Conservation (phyloP, 2,113 vertebrate species). For the Oriolus oriolus region DNA sequence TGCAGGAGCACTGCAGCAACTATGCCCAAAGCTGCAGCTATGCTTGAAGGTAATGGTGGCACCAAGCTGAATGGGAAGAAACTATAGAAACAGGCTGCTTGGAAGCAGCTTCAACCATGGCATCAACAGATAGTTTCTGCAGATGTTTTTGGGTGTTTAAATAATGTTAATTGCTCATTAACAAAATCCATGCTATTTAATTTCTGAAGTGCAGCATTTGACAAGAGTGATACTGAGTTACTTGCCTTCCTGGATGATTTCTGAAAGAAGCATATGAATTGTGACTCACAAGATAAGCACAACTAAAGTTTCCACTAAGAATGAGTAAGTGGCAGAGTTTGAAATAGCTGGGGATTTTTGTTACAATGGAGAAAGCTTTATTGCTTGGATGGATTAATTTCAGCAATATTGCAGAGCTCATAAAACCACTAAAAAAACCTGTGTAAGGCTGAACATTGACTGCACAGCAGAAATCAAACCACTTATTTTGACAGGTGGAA, state of each 20-base stretch:
- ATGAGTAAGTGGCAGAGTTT: background rate
- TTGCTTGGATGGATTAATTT: background rate
- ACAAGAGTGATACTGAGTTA: background rate
- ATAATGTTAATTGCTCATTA: background rate
- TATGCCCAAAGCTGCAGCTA: background rate
- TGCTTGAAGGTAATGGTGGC: background rate
- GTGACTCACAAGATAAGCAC: background rate
- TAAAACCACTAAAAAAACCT: background rate
- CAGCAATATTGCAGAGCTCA: background rate
- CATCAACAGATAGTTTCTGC: background rate
- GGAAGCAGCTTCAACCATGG: background rate
- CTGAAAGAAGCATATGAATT: background rate
- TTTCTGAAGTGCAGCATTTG: background rate
- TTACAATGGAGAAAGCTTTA: background rate
- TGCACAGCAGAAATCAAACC: background rate
- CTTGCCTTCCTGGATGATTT: background rate
- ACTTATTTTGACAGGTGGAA: slow-evolving; percentile 8
- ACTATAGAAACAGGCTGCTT: background rate
- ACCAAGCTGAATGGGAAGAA: background rate
- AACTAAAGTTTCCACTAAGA: background rate
- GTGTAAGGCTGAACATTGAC: background rate
- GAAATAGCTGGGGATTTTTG: background rate
- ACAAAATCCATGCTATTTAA: background rate
- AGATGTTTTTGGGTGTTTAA: background rate
- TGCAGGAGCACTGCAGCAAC: background rate